Conservation (phyloP, 2,797 vertebrate genomes). For the Peromyscus eremicus region DNA sequence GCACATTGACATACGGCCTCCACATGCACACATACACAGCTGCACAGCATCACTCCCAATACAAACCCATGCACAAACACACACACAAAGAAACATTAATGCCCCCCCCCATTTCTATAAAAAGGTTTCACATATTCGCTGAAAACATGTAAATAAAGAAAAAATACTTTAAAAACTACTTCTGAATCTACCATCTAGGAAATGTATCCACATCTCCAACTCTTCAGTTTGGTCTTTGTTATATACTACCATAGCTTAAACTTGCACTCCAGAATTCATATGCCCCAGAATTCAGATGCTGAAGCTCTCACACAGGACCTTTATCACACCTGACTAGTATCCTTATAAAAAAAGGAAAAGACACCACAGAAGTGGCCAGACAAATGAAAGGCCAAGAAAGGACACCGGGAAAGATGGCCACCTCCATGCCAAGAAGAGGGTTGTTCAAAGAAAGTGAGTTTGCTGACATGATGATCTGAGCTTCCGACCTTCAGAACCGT, state of each 20-base stretch:
- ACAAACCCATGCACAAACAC: not conserved
- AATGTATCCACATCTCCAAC: not conserved
- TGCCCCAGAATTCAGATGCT: not conserved
- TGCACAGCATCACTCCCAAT: not conserved
- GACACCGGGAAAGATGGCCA: not conserved
- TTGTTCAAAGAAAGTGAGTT: not conserved
- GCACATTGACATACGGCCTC: not conserved
- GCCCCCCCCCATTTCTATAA: not conserved
- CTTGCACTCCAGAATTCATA: not conserved
- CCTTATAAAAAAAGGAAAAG: not conserved
- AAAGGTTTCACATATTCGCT: not conserved
- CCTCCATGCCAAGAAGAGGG: not conserved
- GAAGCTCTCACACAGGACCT: not conserved
- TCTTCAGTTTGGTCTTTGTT: not conserved
- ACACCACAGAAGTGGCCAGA: not conserved
- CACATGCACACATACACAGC: not conserved
- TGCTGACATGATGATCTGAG: not conserved
- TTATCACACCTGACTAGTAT: not conserved
- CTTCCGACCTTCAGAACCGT: not conserved
- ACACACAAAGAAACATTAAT: not conserved
- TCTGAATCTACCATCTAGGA: conserved; percentile 9
- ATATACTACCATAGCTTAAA: not conserved
- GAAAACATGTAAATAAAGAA: conserved; percentile 57
- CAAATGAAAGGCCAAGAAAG: not conserved
- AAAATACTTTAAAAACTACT: conserved; percentile 12